Conservation (phyloP, 2,888 invertebrate genomes). For the Arrhopalites spinosus region DNA sequence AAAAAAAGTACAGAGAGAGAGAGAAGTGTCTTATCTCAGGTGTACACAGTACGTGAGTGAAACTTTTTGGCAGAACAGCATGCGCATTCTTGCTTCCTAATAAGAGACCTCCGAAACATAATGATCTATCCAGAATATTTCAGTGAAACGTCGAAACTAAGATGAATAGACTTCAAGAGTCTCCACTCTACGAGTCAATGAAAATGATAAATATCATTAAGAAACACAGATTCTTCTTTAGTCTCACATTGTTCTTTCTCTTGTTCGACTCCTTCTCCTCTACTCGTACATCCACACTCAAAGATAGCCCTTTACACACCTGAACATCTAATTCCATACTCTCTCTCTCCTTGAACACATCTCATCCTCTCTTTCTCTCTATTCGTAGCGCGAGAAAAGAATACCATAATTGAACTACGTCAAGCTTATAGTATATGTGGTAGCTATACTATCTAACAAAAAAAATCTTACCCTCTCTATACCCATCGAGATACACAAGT, state of each 20-base stretch:
- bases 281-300: not conserved
- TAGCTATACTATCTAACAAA: not conserved
- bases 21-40: not conserved
- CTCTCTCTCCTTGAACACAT: not conserved
- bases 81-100: conserved; percentile 22
- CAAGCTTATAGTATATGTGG: conserved; percentile 1
- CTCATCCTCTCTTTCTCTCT: conserved; percentile 7
- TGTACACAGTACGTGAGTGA: not conserved
- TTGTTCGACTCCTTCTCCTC: not conserved
- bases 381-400: not conserved
- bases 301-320: conserved; percentile 6
- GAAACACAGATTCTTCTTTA: conserved; percentile 27
- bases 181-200: conserved; percentile 21
- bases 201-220: conserved; percentile 31
- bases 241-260: conserved; percentile 14
- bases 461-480: not conserved
- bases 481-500: conserved; percentile 5
- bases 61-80: not conserved
- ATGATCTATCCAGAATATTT: conserved; percentile 28
- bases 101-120: conserved; percentile 30
- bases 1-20: not conserved
- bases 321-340: conserved; percentile 20
- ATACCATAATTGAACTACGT: conserved; percentile 23
- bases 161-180: conserved; percentile 26
- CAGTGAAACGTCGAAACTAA: conserved; percentile 23